Evolutionary conservation across 2,797 vertebrate species (phyloP), one percentile per base, ranked within the genome.

Genomic region (Hemibagrus guttatus): DNA sequence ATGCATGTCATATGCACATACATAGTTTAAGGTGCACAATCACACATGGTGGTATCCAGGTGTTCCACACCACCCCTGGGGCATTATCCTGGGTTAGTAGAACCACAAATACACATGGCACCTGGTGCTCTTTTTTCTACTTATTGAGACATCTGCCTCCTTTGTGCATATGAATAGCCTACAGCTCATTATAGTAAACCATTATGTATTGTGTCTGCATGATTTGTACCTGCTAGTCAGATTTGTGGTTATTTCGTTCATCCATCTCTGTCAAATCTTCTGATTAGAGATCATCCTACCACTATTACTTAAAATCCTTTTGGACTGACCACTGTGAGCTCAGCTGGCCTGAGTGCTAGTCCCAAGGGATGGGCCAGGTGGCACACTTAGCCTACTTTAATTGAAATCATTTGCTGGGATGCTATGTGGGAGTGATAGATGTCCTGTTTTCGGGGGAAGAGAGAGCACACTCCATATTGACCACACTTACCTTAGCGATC

Each of bases 321-420:
- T 46, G 84, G 81, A 58, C 35, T 54, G 79, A 58, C 59, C 54
- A 42, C 28, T 59, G 54, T 85, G 87, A 79, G 85, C 87, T 88
- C 90, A 90, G 88, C 88, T 90, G 90, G 74, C 68, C 81, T 49
- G 68, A 4, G 35, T 54, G 42, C 9, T 54, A 81, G 39, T 86
- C 90, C 89, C 76, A 42, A 13, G 89, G 86, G 89, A 87, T 49
- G 74, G 76, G 66, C 81, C 90, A 90, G 87, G 87, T 91, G 88
- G 84, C 86, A 64, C 23, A 19, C 9, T 87, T 86, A 84, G 61
- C 72, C 84, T 8, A n/a, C 81, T 87, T 90, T 89, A 88, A 91
- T 91, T 89, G 83, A 87, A 84, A 89, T 90, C 78, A 87, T 90
- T 89, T 84, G 54, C 58, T 87, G 85, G 76, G 46, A 75, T 21